Conservation (phyloP, 2,888 invertebrate species). For the Agrotis puta region DNA sequence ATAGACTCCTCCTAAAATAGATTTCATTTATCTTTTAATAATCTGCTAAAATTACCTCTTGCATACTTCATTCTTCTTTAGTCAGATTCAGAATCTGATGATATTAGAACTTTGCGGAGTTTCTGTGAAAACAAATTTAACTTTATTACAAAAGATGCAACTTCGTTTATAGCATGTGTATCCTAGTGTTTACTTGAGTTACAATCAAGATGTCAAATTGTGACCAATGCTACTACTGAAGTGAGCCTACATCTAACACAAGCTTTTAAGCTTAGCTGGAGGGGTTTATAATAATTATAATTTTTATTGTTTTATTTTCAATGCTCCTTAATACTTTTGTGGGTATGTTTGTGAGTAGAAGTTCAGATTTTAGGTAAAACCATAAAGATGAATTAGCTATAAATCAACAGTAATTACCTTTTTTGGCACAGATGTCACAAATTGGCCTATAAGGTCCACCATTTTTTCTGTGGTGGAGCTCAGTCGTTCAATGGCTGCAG, state of each 20-base stretch:
- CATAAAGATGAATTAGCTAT: background rate
- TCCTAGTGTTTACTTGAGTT: conserved; percentile 1
- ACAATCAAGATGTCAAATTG: conserved; percentile 8
- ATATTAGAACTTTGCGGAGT: background rate
- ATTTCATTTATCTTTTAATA: conserved; percentile 9
- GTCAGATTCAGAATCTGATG: conserved; percentile 8
- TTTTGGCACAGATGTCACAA: background rate
- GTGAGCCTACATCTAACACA: background rate
- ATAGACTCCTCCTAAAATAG: no score
- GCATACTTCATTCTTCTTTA: background rate
- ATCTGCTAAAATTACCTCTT: conserved; percentile 3
- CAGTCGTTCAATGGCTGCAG: background rate
- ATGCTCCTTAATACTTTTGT: background rate
- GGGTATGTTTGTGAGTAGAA: conserved; percentile 10
- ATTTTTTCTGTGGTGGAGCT: conserved; percentile 16
- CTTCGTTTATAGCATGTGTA: conserved; percentile 4
- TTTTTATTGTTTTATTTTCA: background rate
- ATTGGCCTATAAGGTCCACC: background rate
- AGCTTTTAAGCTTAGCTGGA: conserved; percentile 1
- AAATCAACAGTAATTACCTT: conserved; percentile 14
- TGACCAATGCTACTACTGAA: conserved; percentile 4
- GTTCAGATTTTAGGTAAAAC: conserved; percentile 3
- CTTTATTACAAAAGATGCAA: background rate
- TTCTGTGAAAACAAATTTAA: conserved; percentile 12
- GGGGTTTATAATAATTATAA: conserved; percentile 6